Conservation (phyloP, 2,888 invertebrate genomes). For the Torymus auratus region DNA sequence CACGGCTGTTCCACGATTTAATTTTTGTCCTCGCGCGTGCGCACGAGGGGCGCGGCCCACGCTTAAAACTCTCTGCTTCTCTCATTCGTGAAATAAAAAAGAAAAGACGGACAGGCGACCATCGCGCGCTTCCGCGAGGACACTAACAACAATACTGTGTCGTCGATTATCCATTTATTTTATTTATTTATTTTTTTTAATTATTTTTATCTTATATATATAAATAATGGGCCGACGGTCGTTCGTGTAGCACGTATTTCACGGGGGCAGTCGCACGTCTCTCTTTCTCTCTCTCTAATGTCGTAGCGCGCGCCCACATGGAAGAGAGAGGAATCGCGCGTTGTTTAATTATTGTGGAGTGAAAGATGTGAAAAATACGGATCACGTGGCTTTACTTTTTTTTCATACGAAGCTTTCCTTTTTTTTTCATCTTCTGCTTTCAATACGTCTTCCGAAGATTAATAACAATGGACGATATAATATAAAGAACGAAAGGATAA, state of each 20-base stretch:
- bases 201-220: slow-evolving; percentile 27
- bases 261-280: slow-evolving; percentile 15
- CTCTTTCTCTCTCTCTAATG: neutral
- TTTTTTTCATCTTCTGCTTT: slow-evolving; percentile 32
- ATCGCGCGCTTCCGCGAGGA: slow-evolving; percentile 15
- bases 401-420: slow-evolving; percentile 29
- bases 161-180: slow-evolving; percentile 23
- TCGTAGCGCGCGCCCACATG: slow-evolving; percentile 30
- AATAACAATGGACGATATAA: slow-evolving; percentile 54
- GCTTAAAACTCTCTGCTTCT: slow-evolving; percentile 8
- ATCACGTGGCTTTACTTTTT: slow-evolving; percentile 60
- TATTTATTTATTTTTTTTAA: slow-evolving; percentile 5
- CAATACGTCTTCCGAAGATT: slow-evolving; percentile 32
- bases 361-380: slow-evolving; percentile 64
- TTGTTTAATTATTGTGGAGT: slow-evolving; percentile 50
- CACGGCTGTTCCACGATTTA: neutral
- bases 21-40: slow-evolving; percentile 2
- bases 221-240: slow-evolving; percentile 61
- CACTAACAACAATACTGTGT: slow-evolving; percentile 23
- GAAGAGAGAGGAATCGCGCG: no score
- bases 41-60: slow-evolving; percentile 13
- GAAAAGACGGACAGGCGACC: slow-evolving; percentile 3
- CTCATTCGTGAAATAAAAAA: slow-evolving; percentile 33
- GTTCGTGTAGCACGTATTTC: slow-evolving; percentile 21
- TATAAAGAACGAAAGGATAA: slow-evolving; percentile 55